phyloP scores from a whole-genome alignment of 2,888 invertebrate genomes.

The Cremastinae sp. region DNA sequence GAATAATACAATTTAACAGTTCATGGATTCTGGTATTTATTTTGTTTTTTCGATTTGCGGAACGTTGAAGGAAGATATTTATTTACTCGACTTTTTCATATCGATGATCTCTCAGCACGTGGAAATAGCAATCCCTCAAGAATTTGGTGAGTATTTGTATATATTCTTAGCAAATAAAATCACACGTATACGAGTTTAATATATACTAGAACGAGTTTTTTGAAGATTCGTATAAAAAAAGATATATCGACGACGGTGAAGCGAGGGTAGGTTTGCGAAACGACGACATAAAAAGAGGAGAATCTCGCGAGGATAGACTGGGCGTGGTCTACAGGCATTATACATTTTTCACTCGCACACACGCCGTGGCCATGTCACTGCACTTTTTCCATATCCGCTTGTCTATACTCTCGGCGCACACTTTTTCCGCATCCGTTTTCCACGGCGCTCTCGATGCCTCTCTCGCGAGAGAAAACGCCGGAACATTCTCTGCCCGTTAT shows the following conservation, averaged over 20 bases:
- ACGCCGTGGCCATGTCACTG: slow-evolving; percentile 6
- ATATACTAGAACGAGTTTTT: slow-evolving; percentile 21
- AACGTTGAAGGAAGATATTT: no score
- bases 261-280: slow-evolving; percentile 8
- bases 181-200: slow-evolving; percentile 1
- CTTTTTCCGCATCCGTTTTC: not conserved
- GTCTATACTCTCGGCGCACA: slow-evolving; percentile 33
- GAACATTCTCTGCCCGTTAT: no score
- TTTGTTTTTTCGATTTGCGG: no score
- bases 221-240: slow-evolving; percentile 21
- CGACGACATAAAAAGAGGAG: slow-evolving; percentile 42
- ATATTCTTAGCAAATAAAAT: not conserved
- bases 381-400: slow-evolving; percentile 48
- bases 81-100: no score
- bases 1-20: no score
- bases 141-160: slow-evolving; percentile 28
- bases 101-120: not conserved
- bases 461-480: no score
- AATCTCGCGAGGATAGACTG: slow-evolving; percentile 54
- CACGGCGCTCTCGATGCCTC: no score
- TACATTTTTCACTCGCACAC: slow-evolving; percentile 35
- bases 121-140: slow-evolving; percentile 36
- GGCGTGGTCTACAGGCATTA: slow-evolving; percentile 28
- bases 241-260: not conserved
- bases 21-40: no score